These are phyloP conservation scores for Lutjanus campechanus DNA, from an alignment of 2,797 vertebrate genomes.

Conservation along the genomic window DNA sequence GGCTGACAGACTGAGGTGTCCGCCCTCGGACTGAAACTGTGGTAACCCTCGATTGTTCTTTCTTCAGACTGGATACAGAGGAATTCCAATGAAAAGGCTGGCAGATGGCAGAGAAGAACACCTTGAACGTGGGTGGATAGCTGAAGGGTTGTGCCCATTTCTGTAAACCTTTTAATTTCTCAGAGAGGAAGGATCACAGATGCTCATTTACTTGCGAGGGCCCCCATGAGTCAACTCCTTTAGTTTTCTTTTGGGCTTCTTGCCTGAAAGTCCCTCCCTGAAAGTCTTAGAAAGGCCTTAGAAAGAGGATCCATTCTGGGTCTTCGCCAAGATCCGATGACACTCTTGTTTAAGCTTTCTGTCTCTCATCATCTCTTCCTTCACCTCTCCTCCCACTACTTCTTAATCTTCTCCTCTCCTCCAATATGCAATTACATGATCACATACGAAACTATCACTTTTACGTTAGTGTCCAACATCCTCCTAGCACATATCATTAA, in stretches of 20 bases:
- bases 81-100: slow-evolving; percentile 21
- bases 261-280: slow-evolving; percentile 34
- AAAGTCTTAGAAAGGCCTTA: slow-evolving; percentile 63
- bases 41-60: slow-evolving; percentile 40
- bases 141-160: slow-evolving; percentile 34
- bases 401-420: slow-evolving; percentile 37
- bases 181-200: slow-evolving; percentile 38
- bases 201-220: slow-evolving; percentile 27
- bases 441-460: slow-evolving; percentile 40
- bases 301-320: slow-evolving; percentile 45
- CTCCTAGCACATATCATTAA: slow-evolving; percentile 25
- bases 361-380: slow-evolving; percentile 25
- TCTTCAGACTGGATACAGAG: slow-evolving; percentile 38
- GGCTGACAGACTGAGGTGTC: slow-evolving; percentile 54
- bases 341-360: slow-evolving; percentile 30
- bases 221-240: slow-evolving; percentile 32
- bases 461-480: slow-evolving; percentile 28
- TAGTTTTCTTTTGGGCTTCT: slow-evolving; percentile 25
- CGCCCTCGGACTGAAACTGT: slow-evolving; percentile 48
- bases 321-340: slow-evolving; percentile 24
- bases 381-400: slow-evolving; percentile 27
- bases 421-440: slow-evolving; percentile 77
- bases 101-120: slow-evolving; percentile 8
- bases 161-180: slow-evolving; percentile 27
- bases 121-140: slow-evolving; percentile 11